Base-by-base conservation (phyloP, 1,140 invertebrate genomes). In the Metopolophium dirhodum region DNA sequence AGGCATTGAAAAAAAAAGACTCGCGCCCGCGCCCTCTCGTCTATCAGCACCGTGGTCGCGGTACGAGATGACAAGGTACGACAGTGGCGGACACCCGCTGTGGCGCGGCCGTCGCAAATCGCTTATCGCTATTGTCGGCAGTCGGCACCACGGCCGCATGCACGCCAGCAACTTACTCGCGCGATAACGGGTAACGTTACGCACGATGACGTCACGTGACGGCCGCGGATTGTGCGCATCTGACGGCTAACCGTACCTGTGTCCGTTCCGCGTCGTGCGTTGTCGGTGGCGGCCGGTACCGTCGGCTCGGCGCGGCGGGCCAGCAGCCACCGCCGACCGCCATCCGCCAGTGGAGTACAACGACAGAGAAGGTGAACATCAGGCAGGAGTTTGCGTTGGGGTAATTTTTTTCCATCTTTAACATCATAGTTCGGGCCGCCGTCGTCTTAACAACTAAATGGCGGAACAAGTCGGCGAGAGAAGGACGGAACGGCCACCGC, bases 361-460 rank as follows among this genome's bases (percentile, higher is more conserved):
- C 91, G 45, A 93, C 91, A 93, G 91, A 93, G 91, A 85, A 93
- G 91, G 91, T 93, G 91, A 93, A 93, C 91, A 93, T 93, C 91
- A 93, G 91, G 91, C 91, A 93, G 91, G 91, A 93, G 91, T 86
- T 93, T 26, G 82, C 91, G 91, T 93, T 93, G 91, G 91, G 82
- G 91, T 93, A 57, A 91, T 85, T 93, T 93, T 68, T 93, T 93
- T 93, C 91, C 91, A 93, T 93, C 91, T 93, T 93, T 93, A 93
- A 93, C 82, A 93, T 93, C 91, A 86, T 86, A 82, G 91, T 86
- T 54, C 91, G 91, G 91, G 61, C 61, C 61, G 61, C 91, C 91
- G 85, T 83, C 91, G 91, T 93, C 49, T 57, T 35, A 93, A 93
- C 91, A 85, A 41, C 91, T 41, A 85, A 93, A 93, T 93, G 91